phyloP scores from a whole-genome alignment of 2,113 vertebrate genomes.

The Danio rerio region DNA sequence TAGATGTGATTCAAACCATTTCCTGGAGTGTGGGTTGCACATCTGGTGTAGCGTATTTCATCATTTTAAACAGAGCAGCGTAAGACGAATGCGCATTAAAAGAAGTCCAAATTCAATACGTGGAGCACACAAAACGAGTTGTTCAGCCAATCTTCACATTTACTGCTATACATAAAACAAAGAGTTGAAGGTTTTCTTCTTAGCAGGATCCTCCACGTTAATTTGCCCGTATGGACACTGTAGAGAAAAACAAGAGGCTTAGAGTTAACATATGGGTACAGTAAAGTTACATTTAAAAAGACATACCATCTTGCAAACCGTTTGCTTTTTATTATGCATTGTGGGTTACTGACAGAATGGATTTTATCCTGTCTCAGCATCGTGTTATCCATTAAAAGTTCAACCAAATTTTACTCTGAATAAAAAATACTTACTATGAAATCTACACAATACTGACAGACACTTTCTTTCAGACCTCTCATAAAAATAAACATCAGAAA shows the following conservation, averaged over 20 bases:
- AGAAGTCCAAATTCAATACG: conserved; percentile 68
- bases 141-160: conserved; percentile 23
- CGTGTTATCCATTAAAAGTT: neutral
- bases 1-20: conserved; percentile 69
- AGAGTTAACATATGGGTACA: conserved; percentile 13
- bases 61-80: conserved; percentile 68
- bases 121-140: conserved; percentile 58
- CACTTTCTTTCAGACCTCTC: neutral
- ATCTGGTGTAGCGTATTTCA: conserved; percentile 74
- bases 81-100: conserved; percentile 67
- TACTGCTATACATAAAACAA: conserved; percentile 77
- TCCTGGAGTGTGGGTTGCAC: conserved; percentile 71
- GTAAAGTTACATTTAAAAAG: neutral
- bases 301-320: neutral
- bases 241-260: conserved; percentile 69
- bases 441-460: neutral
- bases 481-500: conserved; percentile 35
- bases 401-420: neutral
- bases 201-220: conserved; percentile 82
- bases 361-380: neutral
- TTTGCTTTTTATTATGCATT: conserved; percentile 20
- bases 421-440: conserved; percentile 9
- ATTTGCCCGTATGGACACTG: conserved; percentile 87
- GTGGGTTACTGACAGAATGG: neutral
- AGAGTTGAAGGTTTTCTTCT: conserved; percentile 82